Percentiles rank a stretch among this genome's conserved stretches.
Conservation (phyloP, 1,140 invertebrate species). For the Drosophila rufa region DNA sequence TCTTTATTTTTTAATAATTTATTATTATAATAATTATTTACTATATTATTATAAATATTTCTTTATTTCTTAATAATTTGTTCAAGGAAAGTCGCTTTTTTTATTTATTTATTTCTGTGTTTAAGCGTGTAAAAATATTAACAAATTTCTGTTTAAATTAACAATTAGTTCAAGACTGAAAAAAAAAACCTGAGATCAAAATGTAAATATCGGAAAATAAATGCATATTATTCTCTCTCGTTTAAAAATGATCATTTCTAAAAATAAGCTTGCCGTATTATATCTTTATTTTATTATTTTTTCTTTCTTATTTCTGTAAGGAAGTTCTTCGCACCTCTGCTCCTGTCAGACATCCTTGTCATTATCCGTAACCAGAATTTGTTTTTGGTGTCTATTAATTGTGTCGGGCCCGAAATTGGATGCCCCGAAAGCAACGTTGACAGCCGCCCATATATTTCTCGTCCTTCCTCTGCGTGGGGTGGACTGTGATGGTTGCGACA, state of each 20-base stretch:
- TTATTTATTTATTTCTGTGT: too few relatives aligned
- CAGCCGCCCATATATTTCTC: conserved; percentile 39
- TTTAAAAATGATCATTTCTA: not conserved
- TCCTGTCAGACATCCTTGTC: conserved; percentile 15
- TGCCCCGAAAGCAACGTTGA: conserved; percentile 27
- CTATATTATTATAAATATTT: too few relatives aligned
- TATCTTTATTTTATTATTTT: not conserved
- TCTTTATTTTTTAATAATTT: too few relatives aligned
- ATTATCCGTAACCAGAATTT: conserved; percentile 11
- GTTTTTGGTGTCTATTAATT: conserved; percentile 57
- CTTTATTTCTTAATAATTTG: too few relatives aligned
- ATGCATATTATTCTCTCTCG: not conserved
- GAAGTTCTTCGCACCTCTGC: not conserved
- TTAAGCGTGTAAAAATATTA: too few relatives aligned
- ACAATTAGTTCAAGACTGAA: too few relatives aligned
- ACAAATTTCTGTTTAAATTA: too few relatives aligned
- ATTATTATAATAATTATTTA: too few relatives aligned
- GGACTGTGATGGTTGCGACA: conserved; percentile 18
- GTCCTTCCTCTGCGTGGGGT: conserved; percentile 14
- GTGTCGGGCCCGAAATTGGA: conserved; percentile 44
- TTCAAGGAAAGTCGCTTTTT: too few relatives aligned
- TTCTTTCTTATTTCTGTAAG: not conserved
- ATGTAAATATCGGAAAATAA: not conserved
- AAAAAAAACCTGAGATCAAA: too few relatives aligned
- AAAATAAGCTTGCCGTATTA: not conserved